These are phyloP conservation scores for Balaenoptera acutorostrata DNA, from an alignment of 2,113 vertebrate species.

Conservation along the genomic window DNA sequence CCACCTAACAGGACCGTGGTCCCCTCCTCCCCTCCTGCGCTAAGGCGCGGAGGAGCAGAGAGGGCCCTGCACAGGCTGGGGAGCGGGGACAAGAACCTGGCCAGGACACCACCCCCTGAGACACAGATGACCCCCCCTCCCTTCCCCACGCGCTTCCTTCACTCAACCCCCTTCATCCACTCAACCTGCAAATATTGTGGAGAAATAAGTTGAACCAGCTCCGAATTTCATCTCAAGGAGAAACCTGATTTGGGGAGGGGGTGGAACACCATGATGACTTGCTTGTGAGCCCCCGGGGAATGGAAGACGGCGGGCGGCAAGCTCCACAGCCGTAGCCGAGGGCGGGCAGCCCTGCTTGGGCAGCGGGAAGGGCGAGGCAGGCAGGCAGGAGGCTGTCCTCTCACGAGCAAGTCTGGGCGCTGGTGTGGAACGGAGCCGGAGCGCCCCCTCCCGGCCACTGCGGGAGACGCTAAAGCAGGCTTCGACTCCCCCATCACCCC, in stretches of 20 bases:
- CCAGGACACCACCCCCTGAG: no score
- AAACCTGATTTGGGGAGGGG: background rate
- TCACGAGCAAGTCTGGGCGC: rapidly evolving
- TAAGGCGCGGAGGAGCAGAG: background rate
- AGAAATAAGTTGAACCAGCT: background rate
- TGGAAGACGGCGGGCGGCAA: rapidly evolving
- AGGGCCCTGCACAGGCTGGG: background rate
- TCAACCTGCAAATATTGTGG: background rate
- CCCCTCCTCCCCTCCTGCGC: no score
- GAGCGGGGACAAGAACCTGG: background rate
- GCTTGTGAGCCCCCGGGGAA: background rate
- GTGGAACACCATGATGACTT: background rate
- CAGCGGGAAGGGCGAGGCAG: rapidly evolving
- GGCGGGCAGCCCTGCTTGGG: background rate
- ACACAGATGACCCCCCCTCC: background rate
- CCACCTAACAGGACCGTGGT: no score
- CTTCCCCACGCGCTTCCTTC: rapidly evolving
- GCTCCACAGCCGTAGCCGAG: background rate
- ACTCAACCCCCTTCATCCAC: background rate
- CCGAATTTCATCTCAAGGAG: background rate
- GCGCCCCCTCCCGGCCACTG: rapidly evolving
- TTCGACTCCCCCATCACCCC: background rate
- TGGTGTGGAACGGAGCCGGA: no score
- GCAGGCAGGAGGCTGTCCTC: background rate
- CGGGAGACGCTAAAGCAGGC: background rate